These are phyloP conservation scores for Ameiurus melas DNA, from an alignment of 2,113 vertebrate genomes.

Conservation along the genomic window DNA sequence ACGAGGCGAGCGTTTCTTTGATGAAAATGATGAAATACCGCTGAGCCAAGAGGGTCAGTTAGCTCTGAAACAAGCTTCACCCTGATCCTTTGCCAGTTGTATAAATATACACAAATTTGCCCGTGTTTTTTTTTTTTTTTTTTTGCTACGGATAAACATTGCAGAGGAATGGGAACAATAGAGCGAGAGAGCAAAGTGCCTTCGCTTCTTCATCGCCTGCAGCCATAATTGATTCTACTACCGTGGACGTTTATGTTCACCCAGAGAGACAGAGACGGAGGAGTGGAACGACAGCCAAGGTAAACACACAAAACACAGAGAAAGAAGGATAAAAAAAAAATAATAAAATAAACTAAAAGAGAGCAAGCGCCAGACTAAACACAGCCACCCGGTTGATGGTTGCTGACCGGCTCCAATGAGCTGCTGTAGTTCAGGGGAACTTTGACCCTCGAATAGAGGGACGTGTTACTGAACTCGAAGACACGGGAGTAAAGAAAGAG, in stretches of 20 bases:
- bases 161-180: constrained; percentile 6
- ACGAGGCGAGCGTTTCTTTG: constrained; percentile 15
- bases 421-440: constrained; percentile 20
- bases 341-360: too few relatives aligned
- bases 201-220: constrained; percentile 15
- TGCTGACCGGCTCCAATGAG: neutral
- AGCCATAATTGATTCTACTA: constrained; percentile 45
- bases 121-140: too few relatives aligned
- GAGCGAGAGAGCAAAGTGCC: constrained; percentile 15
- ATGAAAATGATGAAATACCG: constrained; percentile 32
- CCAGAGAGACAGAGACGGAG: constrained; percentile 29
- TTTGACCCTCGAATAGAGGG: neutral
- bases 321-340: neutral
- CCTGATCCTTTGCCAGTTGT: constrained; percentile 30
- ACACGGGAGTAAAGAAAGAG: too few relatives aligned
- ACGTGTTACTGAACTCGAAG: neutral
- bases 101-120: constrained; percentile 35
- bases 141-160: constrained; percentile 30
- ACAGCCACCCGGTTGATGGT: constrained; percentile 13
- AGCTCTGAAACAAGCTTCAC: constrained; percentile 29
- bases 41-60: constrained; percentile 29
- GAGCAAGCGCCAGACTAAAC: constrained; percentile 20
- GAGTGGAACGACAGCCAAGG: constrained; percentile 2
- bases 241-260: constrained; percentile 30
- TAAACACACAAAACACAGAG: constrained; percentile 23